These are phyloP conservation scores for Ataeniobius toweri DNA, from an alignment of 2,797 vertebrate species.

Conservation along the genomic window DNA sequence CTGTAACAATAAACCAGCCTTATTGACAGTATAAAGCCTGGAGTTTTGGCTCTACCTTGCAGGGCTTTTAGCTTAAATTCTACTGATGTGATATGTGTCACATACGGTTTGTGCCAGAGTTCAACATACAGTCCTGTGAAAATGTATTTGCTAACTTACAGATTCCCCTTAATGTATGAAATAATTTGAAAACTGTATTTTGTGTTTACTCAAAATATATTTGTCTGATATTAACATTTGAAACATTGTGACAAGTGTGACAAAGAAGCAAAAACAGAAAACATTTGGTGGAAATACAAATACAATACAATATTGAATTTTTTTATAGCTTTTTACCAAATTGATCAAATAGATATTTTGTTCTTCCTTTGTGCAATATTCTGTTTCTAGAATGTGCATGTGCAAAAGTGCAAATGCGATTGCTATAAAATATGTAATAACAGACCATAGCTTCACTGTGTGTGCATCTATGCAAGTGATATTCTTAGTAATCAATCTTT, in stretches of 20 bases:
- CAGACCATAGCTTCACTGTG: constrained; percentile 27
- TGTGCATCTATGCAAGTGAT: constrained; percentile 17
- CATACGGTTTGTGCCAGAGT: neutral
- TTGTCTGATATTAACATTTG: neutral
- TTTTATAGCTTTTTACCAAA: neutral
- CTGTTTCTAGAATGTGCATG: neutral
- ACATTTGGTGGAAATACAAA: too few species aligned
- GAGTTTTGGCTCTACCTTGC: neutral
- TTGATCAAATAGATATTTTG: neutral
- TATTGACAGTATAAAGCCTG: neutral
- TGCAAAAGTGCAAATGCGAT: neutral
- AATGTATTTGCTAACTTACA: neutral
- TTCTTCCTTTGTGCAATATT: constrained; percentile 12
- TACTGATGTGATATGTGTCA: neutral
- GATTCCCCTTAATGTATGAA: neutral
- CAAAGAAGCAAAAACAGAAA: neutral
- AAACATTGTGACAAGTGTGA: neutral
- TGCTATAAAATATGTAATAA: constrained; percentile 18
- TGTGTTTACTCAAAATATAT: too few species aligned
- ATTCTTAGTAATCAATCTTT: constrained; percentile 38
- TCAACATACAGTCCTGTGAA: constrained; percentile 1
- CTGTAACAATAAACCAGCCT: constrained; percentile 5
- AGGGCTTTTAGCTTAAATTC: neutral
- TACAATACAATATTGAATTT: neutral
- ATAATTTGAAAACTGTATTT: too few species aligned